phyloP scores from a whole-genome alignment of 2,113 vertebrate species.

The Clarias batrachus region DNA sequence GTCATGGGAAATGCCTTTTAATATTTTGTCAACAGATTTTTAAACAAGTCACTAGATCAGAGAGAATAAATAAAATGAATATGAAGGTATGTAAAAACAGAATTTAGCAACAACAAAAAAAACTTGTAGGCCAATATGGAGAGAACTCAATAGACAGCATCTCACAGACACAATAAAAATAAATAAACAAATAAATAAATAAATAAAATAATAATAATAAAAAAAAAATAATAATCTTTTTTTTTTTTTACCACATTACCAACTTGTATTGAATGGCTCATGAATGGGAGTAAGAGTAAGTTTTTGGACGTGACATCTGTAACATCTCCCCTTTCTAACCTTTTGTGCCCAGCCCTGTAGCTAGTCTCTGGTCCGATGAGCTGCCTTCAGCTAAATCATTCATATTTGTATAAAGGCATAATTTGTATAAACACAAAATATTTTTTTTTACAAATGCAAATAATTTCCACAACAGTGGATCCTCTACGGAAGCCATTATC shows the following conservation, averaged over 20 bases:
- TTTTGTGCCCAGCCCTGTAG: background rate
- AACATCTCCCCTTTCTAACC: background rate
- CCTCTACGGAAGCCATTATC: background rate
- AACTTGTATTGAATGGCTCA: too few relatives aligned
- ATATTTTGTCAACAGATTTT: background rate
- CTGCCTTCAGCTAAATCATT: background rate
- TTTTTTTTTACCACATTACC: too few relatives aligned
- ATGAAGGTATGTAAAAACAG: background rate
- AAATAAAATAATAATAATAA: too few relatives aligned
- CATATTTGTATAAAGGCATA: too few relatives aligned
- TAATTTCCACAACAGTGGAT: background rate
- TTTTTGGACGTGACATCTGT: background rate
- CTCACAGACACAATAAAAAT: too few relatives aligned
- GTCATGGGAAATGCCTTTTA: background rate
- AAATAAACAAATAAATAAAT: too few relatives aligned
- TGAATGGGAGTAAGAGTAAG: too few relatives aligned
- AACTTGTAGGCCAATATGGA: too few relatives aligned
- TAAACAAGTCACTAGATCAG: background rate
- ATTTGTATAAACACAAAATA: background rate
- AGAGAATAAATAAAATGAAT: background rate
- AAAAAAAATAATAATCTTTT: too few relatives aligned
- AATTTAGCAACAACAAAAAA: background rate
- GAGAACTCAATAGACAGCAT: too few relatives aligned
- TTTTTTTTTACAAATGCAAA: background rate
- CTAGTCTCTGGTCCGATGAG: background rate